Percentiles rank a stretch among this genome's conserved stretches.
Conservation (phyloP, 30 jellyfish, hydroid and myxozoan genomes). For the Aurelia sp. region DNA sequence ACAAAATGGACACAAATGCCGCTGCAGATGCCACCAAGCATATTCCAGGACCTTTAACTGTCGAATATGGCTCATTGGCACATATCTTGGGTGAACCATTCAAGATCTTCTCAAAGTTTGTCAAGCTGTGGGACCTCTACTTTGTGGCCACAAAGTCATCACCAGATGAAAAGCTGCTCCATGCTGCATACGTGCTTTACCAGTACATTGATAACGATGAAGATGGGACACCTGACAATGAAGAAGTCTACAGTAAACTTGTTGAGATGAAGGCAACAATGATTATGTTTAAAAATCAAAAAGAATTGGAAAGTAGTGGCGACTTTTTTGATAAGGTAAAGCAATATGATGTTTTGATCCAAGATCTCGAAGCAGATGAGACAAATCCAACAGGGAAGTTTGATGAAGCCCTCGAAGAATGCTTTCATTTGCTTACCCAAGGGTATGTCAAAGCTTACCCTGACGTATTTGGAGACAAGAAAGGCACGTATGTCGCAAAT, state of each 20-base stretch:
- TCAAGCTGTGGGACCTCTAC: conserved; percentile 45
- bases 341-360: conserved; percentile 12
- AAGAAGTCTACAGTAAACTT: conserved; percentile 13
- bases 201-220: conserved; percentile 69
- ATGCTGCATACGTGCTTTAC: conserved; percentile 53
- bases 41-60: neutral
- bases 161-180: conserved; percentile 48
- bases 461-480: conserved; percentile 34
- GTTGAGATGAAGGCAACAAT: conserved; percentile 47
- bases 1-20: no score
- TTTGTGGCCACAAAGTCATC: conserved; percentile 50
- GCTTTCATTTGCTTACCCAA: conserved; percentile 34
- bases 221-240: conserved; percentile 62
- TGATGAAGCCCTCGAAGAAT: conserved; percentile 50
- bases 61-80: conserved; percentile 41
- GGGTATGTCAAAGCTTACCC: conserved; percentile 56
- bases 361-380: conserved; percentile 48
- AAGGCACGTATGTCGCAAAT: conserved; percentile 44
- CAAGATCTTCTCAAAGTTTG: conserved; percentile 53
- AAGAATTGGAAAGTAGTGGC: neutral
- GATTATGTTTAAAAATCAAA: conserved; percentile 43
- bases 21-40: no score
- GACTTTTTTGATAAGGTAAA: neutral
- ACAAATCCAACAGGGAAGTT: conserved; percentile 3
- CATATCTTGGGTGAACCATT: conserved; percentile 48